Evolutionary conservation across 2,888 invertebrate species (phyloP).

Genomic region (Nomada goodeniana): DNA sequence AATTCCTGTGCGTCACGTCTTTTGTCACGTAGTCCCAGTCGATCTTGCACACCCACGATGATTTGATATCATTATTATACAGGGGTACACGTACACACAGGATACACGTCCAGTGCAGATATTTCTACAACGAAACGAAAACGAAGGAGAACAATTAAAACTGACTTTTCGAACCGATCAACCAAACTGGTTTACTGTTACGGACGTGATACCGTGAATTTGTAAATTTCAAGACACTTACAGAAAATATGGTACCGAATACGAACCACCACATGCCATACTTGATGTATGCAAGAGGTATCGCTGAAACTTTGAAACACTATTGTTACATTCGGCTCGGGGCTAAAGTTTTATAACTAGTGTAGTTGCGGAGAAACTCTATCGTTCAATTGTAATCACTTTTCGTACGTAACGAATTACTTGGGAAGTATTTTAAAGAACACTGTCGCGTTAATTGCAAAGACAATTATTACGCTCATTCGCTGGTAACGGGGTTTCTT

Average conservation of each 20-base stretch:
- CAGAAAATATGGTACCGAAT: neutral
- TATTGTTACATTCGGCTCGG: no score
- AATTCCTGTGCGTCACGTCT: slow-evolving; percentile 51
- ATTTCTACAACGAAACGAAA: slow-evolving; percentile 77
- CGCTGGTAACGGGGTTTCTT: no score
- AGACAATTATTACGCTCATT: no score
- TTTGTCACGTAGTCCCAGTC: slow-evolving; percentile 70
- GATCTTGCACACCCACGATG: slow-evolving; percentile 73
- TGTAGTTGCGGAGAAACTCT: neutral
- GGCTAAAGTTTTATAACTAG: no score
- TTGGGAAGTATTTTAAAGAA: neutral
- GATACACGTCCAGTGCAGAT: slow-evolving; percentile 79
- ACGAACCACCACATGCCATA: neutral
- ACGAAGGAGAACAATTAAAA: slow-evolving; percentile 52
- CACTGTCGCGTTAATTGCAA: no score
- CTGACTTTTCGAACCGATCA: neutral
- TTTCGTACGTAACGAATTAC: neutral
- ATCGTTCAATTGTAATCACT: neutral
- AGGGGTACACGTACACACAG: slow-evolving; percentile 66
- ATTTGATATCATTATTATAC: slow-evolving; percentile 55
- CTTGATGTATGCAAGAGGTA: neutral
- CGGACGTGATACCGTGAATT: slow-evolving; percentile 1
- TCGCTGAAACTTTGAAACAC: slow-evolving; percentile 1
- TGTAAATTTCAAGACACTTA: neutral
- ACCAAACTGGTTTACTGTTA: slow-evolving; percentile 38